Conservation (phyloP, 2,888 invertebrate species). For the Eubasilissa splendida region DNA sequence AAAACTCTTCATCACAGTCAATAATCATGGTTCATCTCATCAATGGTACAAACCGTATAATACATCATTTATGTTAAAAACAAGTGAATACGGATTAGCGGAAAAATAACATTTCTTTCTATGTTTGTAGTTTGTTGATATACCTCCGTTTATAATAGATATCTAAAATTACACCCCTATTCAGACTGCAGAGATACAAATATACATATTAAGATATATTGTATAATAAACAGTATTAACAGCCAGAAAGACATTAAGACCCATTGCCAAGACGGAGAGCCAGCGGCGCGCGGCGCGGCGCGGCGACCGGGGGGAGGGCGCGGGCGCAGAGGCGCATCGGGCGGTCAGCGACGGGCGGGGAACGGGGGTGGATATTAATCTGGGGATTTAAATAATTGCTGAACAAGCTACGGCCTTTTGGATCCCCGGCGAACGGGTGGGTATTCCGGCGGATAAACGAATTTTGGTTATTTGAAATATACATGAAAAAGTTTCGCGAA, state of each 20-base stretch:
- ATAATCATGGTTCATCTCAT: too few relatives aligned
- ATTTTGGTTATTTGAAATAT: conserved; percentile 5
- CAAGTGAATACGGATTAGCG: too few relatives aligned
- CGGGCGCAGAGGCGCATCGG: not conserved
- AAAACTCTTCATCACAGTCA: too few relatives aligned
- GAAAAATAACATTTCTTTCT: too few relatives aligned
- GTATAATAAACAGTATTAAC: too few relatives aligned
- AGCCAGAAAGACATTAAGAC: conserved; percentile 11
- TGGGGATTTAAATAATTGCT: conserved; percentile 38
- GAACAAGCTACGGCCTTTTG: conserved; percentile 27
- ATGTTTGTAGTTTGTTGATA: too few relatives aligned
- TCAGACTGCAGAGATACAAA: too few relatives aligned
- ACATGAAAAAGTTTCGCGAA: not conserved
- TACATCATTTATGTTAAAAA: too few relatives aligned
- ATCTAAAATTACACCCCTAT: too few relatives aligned
- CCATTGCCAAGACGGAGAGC: not conserved
- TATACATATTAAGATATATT: too few relatives aligned
- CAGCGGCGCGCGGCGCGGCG: not conserved
- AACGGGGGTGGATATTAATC: conserved; percentile 16
- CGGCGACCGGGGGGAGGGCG: not conserved
- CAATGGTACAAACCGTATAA: too few relatives aligned
- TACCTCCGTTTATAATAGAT: too few relatives aligned
- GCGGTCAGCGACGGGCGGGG: not conserved
- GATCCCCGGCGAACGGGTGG: not conserved
- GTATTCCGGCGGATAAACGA: conserved; percentile 23